Percentiles rank a stretch among this genome's conserved stretches.
phyloP scores from a whole-genome alignment of 2,113 vertebrate genomes.

The Cephalopholis sonnerati region DNA sequence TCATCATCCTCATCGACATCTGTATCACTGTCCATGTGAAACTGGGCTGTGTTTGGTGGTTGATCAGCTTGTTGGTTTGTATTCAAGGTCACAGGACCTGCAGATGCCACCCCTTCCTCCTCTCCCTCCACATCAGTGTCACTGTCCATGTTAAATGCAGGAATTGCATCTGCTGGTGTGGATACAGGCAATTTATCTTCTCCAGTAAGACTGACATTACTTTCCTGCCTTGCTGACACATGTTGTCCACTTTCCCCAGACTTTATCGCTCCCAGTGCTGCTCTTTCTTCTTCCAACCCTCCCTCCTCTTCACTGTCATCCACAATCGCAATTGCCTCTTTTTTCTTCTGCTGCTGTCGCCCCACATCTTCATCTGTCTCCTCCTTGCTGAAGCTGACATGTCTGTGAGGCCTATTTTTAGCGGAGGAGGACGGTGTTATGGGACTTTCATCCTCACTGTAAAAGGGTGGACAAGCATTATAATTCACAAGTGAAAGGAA shows the following conservation, averaged over 20 bases:
- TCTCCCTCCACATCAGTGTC: constrained; percentile 78
- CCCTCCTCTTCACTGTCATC: constrained; percentile 58
- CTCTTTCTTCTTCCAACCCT: constrained; percentile 21
- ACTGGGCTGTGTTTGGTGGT: constrained; percentile 33
- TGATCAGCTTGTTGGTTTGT: constrained; percentile 25
- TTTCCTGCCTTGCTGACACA: constrained; percentile 20
- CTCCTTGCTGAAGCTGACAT: constrained; percentile 56
- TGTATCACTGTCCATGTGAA: constrained; percentile 81
- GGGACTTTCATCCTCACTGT: constrained; percentile 83
- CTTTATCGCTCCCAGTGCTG: background rate
- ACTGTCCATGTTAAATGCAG: constrained; percentile 76
- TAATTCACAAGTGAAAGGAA: background rate
- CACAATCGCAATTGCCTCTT: constrained; percentile 24
- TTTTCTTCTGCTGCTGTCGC: constrained; percentile 59
- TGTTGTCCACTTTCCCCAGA: constrained; percentile 20
- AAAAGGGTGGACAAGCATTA: constrained; percentile 24
- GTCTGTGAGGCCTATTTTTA: constrained; percentile 57
- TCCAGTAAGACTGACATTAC: constrained; percentile 13
- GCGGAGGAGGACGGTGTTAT: constrained; percentile 68
- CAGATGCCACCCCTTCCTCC: constrained; percentile 42
- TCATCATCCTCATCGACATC: constrained; percentile 68
- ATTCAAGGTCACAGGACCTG: constrained; percentile 7
- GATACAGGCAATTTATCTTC: constrained; percentile 20
- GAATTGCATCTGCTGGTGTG: constrained; percentile 13
- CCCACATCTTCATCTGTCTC: constrained; percentile 43